Conservation (phyloP, 2,888 invertebrate species). For the Alviniconcha strummeri region DNA sequence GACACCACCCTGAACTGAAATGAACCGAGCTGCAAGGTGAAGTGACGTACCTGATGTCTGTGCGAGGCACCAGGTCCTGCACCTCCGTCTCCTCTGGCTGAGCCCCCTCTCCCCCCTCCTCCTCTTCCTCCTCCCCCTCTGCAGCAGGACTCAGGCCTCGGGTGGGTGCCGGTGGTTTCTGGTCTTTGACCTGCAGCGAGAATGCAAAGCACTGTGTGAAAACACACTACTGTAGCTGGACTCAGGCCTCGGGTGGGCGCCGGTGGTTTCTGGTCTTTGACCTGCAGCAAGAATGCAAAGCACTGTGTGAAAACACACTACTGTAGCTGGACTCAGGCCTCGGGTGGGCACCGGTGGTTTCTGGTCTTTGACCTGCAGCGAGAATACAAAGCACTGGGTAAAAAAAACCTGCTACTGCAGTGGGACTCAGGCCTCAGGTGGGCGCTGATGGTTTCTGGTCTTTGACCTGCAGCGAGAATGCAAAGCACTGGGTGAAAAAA, state of each 20-base stretch:
- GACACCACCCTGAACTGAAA: too few species aligned
- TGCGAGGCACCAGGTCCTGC: conserved; percentile 82
- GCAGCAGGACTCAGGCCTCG: conserved; percentile 78
- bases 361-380: conserved; percentile 77
- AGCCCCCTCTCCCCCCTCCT: conserved; percentile 47
- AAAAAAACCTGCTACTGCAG: neutral
- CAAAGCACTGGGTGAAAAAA: neutral
- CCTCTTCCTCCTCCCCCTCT: conserved; percentile 74
- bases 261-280: conserved; percentile 83
- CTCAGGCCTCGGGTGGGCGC: conserved; percentile 81
- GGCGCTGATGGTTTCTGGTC: conserved; percentile 86
- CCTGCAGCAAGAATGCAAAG: conserved; percentile 47
- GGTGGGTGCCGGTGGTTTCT: conserved; percentile 85
- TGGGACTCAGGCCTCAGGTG: conserved; percentile 77
- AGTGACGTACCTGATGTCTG: conserved; percentile 48
- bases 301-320: neutral
- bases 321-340: too few species aligned
- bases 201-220: neutral
- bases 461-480: conserved; percentile 63
- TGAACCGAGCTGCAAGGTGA: too few species aligned
- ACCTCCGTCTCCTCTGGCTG: conserved; percentile 71
- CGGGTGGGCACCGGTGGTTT: conserved; percentile 84
- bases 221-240: conserved; percentile 15
- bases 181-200: conserved; percentile 76
- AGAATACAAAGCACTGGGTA: neutral